Conservation (phyloP, 2,888 invertebrate species). For the Tromatobia lineatoria region DNA sequence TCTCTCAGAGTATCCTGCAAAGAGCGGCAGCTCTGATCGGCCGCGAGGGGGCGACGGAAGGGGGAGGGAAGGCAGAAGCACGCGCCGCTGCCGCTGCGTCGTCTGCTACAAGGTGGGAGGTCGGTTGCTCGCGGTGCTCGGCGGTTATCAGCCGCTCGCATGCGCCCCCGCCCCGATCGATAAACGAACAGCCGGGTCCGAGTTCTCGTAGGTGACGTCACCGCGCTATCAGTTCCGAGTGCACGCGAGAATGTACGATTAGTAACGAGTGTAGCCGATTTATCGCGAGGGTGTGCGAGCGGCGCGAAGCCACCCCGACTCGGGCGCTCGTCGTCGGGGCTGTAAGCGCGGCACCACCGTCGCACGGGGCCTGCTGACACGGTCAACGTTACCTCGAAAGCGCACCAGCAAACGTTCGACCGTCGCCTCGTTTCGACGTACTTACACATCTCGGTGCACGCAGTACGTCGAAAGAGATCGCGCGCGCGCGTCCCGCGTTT, state of each 20-base stretch:
- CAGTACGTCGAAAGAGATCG: constrained; percentile 11
- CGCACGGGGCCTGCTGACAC: constrained; percentile 22
- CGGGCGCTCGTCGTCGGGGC: constrained; percentile 59
- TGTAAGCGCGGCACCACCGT: constrained; percentile 61
- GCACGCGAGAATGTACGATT: constrained; percentile 41
- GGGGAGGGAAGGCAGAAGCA: constrained; percentile 55
- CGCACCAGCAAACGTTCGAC: constrained; percentile 72
- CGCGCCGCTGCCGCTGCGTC: constrained; percentile 68
- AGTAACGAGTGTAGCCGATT: constrained; percentile 28
- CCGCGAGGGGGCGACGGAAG: not conserved
- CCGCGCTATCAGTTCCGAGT: constrained; percentile 41
- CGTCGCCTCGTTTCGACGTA: constrained; percentile 80
- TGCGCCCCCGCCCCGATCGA: constrained; percentile 85
- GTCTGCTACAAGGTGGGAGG: not conserved
- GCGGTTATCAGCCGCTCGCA: constrained; percentile 85
- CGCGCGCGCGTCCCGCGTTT: constrained; percentile 49
- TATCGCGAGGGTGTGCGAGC: constrained; percentile 38
- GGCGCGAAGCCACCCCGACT: constrained; percentile 23
- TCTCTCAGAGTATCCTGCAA: constrained; percentile 17
- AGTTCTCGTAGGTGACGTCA: constrained; percentile 66
- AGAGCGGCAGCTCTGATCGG: not conserved
- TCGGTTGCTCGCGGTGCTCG: constrained; percentile 1
- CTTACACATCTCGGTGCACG: constrained; percentile 70
- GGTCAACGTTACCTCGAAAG: constrained; percentile 15
- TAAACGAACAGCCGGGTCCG: constrained; percentile 77